Conservation (phyloP, 2,797 vertebrate species). For the Poliocrania exsul region DNA sequence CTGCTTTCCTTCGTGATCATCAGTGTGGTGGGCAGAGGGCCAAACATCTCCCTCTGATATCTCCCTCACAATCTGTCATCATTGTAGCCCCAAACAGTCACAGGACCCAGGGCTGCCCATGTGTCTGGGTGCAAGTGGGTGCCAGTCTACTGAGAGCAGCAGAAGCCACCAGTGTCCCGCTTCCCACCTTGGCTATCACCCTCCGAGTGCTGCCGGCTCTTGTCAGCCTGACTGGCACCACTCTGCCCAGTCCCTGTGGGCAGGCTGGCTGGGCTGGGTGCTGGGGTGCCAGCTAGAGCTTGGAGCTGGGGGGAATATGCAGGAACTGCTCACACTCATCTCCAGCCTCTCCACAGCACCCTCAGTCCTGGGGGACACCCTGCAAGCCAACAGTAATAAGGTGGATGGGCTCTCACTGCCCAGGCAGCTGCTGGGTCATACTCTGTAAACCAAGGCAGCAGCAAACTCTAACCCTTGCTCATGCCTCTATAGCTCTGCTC, state of each 20-base stretch:
- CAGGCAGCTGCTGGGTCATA: not conserved
- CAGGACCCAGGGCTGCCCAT: not conserved
- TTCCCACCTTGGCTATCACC: not conserved
- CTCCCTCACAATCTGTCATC: not conserved
- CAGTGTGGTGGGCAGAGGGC: rapidly evolving
- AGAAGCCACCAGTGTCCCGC: not conserved
- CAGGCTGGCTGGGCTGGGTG: not conserved
- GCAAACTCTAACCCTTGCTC: not conserved
- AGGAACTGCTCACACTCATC: not conserved
- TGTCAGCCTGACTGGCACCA: not conserved
- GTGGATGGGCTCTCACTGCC: not conserved
- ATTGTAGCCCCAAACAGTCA: not conserved
- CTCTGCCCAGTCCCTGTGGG: not conserved
- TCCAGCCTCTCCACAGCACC: not conserved
- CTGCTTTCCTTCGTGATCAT: rapidly evolving
- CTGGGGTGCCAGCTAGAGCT: not conserved
- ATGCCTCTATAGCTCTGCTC: rapidly evolving
- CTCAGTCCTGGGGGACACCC: not conserved
- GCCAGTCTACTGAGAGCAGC: not conserved
- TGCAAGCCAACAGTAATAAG: not conserved
- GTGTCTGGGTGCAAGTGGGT: not conserved
- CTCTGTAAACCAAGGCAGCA: not conserved
- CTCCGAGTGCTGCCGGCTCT: rapidly evolving
- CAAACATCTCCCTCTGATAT: not conserved
- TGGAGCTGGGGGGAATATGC: not conserved